These are phyloP conservation scores for Coleophora flavipennella DNA, from an alignment of 2,888 invertebrate species.

Conservation along the genomic window DNA sequence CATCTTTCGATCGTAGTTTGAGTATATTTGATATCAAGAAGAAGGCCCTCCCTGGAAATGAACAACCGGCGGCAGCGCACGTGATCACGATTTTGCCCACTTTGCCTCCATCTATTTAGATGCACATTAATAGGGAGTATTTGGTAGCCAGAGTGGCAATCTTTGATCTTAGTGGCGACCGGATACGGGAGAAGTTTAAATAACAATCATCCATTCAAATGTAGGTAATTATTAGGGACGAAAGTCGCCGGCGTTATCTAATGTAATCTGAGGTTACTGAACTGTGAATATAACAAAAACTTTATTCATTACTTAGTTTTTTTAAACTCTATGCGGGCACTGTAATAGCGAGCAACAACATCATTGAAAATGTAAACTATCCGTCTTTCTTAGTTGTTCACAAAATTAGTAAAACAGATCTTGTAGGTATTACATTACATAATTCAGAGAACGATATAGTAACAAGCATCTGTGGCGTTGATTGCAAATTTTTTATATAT, in stretches of 20 bases:
- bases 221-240: slow-evolving; percentile 1
- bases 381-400: no score
- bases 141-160: no score
- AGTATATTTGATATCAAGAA: slow-evolving; percentile 23
- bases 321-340: slow-evolving; percentile 11
- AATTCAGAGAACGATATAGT: no score
- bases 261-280: slow-evolving; percentile 27
- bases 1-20: slow-evolving; percentile 36
- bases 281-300: slow-evolving; percentile 26
- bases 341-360: no score
- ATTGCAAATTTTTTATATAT: no score
- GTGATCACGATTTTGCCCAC: slow-evolving; percentile 11
- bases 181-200: neutral
- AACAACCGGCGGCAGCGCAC: slow-evolving; percentile 3
- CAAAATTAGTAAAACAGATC: no score
- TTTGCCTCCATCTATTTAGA: no score
- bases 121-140: neutral
- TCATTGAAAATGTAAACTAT: no score
- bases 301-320: neutral
- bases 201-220: no score
- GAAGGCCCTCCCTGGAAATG: neutral
- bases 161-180: neutral
- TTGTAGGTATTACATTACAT: no score
- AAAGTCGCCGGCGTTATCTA: slow-evolving; percentile 11
- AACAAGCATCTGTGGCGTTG: no score